Percentiles rank a stretch among this genome's conserved stretches.
Conservation (phyloP, 2,113 vertebrate genomes). For the Nerophis lumbriciformis region DNA sequence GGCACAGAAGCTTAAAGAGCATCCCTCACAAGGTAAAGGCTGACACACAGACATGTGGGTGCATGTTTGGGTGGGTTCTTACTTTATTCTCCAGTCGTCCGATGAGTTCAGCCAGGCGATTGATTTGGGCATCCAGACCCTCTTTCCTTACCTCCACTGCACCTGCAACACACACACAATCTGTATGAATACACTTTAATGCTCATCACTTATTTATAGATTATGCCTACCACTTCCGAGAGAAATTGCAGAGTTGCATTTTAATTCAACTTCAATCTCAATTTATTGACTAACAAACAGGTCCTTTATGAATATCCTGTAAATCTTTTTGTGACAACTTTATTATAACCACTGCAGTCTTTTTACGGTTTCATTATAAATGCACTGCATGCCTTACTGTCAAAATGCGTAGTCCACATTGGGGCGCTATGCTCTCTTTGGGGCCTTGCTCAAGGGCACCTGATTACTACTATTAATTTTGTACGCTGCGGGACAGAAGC, state of each 20-base stretch:
- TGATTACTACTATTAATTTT: no score
- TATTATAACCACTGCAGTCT: background rate
- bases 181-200: background rate
- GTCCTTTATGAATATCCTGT: slow-evolving; percentile 4
- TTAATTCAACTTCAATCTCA: background rate
- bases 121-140: slow-evolving; percentile 87
- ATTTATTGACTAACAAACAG: slow-evolving; percentile 3
- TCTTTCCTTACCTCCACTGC: slow-evolving; percentile 80
- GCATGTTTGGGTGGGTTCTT: background rate
- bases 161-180: slow-evolving; percentile 52
- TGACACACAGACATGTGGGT: background rate
- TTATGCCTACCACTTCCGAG: background rate
- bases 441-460: no score
- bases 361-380: no score
- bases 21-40: background rate
- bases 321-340: background rate
- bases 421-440: no score
- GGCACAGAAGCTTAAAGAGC: background rate
- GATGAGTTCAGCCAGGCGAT: slow-evolving; percentile 88
- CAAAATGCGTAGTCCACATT: no score
- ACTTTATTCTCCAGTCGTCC: slow-evolving; percentile 95
- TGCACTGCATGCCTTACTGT: no score
- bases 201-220: background rate
- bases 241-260: background rate
- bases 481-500: no score